A percentile compares a stretch with the other conserved stretches of the same genome.
phyloP scores from a whole-genome alignment of 2,888 invertebrate species.

The Sinodicranocentrus sp. region DNA sequence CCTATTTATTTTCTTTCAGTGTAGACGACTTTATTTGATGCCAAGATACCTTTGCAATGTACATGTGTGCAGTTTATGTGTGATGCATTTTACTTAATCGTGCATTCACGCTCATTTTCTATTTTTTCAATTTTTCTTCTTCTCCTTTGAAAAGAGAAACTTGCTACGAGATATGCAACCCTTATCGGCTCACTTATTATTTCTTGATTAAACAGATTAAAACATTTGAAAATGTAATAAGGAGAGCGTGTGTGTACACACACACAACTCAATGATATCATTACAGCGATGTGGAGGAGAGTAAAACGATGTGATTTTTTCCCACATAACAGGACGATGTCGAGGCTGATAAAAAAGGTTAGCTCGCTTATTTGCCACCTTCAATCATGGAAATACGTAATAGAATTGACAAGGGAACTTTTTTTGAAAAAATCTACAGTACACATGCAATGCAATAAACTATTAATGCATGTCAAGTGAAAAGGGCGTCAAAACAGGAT shows the following conservation, averaged over 20 bases:
- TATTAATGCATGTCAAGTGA: conserved; percentile 59
- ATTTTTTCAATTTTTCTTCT: conserved; percentile 18
- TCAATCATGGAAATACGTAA: conserved; percentile 47
- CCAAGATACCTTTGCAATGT: too few species aligned
- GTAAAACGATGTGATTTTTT: conserved; percentile 61
- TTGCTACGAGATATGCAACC: conserved; percentile 3
- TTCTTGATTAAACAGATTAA: conserved; percentile 59
- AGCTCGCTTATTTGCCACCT: conserved; percentile 49
- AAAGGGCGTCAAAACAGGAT: conserved; percentile 45
- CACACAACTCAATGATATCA: too few species aligned
- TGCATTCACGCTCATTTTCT: conserved; percentile 5
- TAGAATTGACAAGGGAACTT: background rate
- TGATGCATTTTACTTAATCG: conserved; percentile 15
- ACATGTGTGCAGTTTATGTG: too few species aligned
- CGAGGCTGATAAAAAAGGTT: conserved; percentile 56
- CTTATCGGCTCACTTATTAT: conserved; percentile 42
- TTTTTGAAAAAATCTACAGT: background rate
- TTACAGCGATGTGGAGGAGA: conserved; percentile 21
- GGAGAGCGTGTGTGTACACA: too few species aligned
- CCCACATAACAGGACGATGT: conserved; percentile 53
- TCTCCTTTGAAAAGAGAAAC: conserved; percentile 17
- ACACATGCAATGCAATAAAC: conserved; percentile 32
- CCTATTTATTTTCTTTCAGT: too few species aligned
- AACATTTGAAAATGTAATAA: conserved; percentile 38
- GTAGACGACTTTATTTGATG: too few species aligned